Conservation (phyloP, 2,113 vertebrate genomes). For the Sapajus apella region DNA sequence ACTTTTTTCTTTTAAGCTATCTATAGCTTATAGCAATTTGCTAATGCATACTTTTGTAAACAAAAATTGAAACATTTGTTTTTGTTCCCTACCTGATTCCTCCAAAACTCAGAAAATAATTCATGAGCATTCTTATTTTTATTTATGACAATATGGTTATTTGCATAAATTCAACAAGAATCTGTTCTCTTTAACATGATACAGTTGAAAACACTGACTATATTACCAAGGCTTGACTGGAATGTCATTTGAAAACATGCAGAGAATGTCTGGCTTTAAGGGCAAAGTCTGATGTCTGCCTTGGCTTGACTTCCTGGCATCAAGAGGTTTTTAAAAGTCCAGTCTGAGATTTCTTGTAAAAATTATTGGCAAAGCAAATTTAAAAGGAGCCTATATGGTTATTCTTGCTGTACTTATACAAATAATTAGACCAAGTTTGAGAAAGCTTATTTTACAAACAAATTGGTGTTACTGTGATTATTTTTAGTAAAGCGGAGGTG, state of each 20-base stretch:
- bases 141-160: neutral
- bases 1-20: neutral
- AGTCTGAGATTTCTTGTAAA: neutral
- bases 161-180: neutral
- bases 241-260: neutral
- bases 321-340: neutral
- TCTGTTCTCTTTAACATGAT: neutral
- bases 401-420: neutral
- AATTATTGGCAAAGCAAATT: neutral
- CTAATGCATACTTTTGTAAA: neutral
- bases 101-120: neutral
- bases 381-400: neutral
- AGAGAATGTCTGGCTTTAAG: neutral
- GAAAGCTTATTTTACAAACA: neutral
- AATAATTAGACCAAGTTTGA: neutral
- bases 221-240: neutral
- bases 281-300: neutral
- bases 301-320: neutral
- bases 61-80: neutral
- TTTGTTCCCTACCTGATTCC: neutral
- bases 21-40: neutral
- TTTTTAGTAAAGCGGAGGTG: neutral
- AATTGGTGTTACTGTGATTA: neutral
- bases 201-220: neutral
- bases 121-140: neutral